Conservation (phyloP, 2,113 vertebrate species). For the Bubo scandiacus region DNA sequence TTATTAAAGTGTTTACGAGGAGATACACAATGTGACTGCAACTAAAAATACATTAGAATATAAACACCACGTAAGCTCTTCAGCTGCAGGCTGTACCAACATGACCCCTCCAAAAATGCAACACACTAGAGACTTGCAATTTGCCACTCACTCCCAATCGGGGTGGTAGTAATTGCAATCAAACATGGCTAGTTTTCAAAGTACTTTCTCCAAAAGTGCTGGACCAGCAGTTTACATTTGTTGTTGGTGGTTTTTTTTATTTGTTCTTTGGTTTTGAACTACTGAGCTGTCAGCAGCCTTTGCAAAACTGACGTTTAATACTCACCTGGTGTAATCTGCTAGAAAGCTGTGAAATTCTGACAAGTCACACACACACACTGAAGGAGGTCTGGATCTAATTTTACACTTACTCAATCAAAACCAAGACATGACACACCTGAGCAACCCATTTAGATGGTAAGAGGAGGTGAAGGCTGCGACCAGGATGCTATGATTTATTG, state of each 20-base stretch:
- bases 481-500: not conserved
- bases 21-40: not conserved
- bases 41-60: not conserved
- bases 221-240: not conserved
- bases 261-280: not conserved
- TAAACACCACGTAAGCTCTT: not conserved
- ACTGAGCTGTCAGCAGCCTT: not conserved
- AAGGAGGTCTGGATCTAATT: not conserved
- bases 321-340: fast-evolving
- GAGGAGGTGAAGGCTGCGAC: not conserved
- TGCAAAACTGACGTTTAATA: not conserved
- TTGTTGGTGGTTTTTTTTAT: not conserved
- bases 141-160: fast-evolving
- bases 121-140: not conserved
- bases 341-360: not conserved
- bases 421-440: not conserved
- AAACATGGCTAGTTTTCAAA: not conserved
- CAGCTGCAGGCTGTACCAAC: not conserved
- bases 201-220: not conserved
- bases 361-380: too few relatives aligned
- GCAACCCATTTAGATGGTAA: not conserved
- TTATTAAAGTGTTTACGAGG: not conserved
- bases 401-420: not conserved
- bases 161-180: not conserved
- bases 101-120: not conserved